These are phyloP conservation scores for Rhagonycha lutea DNA, from an alignment of 2,888 invertebrate species.

Conservation along the genomic window DNA sequence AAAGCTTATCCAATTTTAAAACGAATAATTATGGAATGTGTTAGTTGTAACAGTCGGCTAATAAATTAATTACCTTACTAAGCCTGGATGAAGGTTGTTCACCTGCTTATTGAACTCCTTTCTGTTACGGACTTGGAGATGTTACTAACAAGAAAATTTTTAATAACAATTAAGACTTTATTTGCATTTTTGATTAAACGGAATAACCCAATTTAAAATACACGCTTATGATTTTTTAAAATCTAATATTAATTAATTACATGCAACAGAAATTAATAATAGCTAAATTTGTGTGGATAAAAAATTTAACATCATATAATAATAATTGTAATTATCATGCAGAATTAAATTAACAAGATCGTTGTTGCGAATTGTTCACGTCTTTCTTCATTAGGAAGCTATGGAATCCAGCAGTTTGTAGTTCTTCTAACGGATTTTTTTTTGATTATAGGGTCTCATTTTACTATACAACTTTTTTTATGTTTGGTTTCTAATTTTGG, in stretches of 20 bases:
- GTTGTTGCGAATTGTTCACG: background rate
- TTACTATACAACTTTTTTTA: background rate
- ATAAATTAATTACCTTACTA: slow-evolving; percentile 6
- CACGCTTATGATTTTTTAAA: background rate
- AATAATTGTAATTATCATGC: background rate
- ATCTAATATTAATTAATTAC: background rate
- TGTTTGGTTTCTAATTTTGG: background rate
- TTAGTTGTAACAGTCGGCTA: slow-evolving; percentile 2
- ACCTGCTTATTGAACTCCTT: slow-evolving; percentile 17
- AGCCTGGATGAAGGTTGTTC: slow-evolving; percentile 12
- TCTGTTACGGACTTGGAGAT: slow-evolving; percentile 15
- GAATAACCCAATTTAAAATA: slow-evolving; percentile 9
- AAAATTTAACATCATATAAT: background rate
- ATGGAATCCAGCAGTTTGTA: background rate
- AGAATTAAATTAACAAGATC: background rate
- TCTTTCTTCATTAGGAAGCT: background rate
- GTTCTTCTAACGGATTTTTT: background rate
- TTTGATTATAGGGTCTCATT: background rate
- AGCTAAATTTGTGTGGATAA: background rate
- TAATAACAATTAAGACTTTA: slow-evolving; percentile 15
- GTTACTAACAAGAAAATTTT: slow-evolving; percentile 11
- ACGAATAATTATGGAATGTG: slow-evolving; percentile 4
- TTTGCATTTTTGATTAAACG: slow-evolving; percentile 15
- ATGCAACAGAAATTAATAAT: background rate
- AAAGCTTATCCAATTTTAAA: background rate